Evolutionary conservation across 2,888 invertebrate genomes (phyloP), one percentile per base, ranked within the genome.

Genomic region (Hyposoter dolosus): DNA sequence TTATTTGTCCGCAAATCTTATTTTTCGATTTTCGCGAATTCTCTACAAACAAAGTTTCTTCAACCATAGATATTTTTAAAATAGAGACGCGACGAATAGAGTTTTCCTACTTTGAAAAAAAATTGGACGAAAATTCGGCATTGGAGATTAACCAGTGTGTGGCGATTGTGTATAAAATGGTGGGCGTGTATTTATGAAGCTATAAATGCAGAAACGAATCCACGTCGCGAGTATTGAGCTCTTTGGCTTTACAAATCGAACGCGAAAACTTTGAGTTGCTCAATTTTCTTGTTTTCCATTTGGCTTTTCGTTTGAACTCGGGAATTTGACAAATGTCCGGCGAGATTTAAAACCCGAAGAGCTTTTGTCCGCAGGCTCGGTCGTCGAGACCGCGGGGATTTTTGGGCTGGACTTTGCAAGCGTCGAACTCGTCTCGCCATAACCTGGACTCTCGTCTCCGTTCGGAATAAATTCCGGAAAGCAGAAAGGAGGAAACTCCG

Each of bases 91-190:
- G 9, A 6, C 4, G 35, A 35, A 35, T 35, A 35, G 35, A 40
- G 40, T 40, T 40, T 40, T 40, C 10, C 10, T 10, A 0, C 0
- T 40, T 40, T 40, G 60, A 45, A 50, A 50, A 23, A 68, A 75
- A 75, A 63, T 45, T 40, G 68, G 23, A 65, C 15, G 56, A 80
- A 71, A 84, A 82, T 68, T 71, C 63, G 72, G 66, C 77, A 63
- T 81, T 86, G 87, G 84, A 85, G 89, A 65, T 35, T 3, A 74
- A 78, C 82, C 83, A 81, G 76, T 78, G 74, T 84, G 84, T 88
- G 78, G 80, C 83, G 84, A 60, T 79, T 84, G 86, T 85, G 86
- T 86, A 86, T 86, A 86, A 78, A 87, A 77, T 78, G 83, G 85
- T 85, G 83, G 63, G 75, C 80, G 76, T 87, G 85, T 87, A 88